These are phyloP conservation scores for Platyscapa corneri DNA, from an alignment of 1,140 invertebrate species.

Conservation along the genomic window DNA sequence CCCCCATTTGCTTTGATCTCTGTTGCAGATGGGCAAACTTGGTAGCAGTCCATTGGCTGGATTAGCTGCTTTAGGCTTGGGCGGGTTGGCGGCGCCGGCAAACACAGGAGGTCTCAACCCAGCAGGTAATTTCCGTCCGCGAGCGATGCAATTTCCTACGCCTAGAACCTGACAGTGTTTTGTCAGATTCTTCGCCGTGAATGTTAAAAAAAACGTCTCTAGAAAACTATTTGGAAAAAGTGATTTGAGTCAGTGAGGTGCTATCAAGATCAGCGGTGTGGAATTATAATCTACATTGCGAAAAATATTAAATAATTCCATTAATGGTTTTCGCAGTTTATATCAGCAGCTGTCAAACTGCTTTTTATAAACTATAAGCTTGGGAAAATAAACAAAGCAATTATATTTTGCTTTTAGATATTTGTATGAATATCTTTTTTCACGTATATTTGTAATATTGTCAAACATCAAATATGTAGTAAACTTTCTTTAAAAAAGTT, in stretches of 20 bases:
- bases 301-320: neutral
- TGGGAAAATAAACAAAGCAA: too few relatives aligned
- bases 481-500: too few relatives aligned
- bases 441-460: too few relatives aligned
- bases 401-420: too few relatives aligned
- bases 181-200: neutral
- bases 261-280: neutral
- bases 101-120: constrained; percentile 90
- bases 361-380: too few relatives aligned
- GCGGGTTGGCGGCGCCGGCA: constrained; percentile 84
- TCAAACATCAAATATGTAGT: too few relatives aligned
- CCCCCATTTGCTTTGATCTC: constrained; percentile 57
- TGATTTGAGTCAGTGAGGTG: neutral
- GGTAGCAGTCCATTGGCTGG: constrained; percentile 90
- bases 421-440: too few relatives aligned
- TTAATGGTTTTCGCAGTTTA: neutral
- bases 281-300: neutral
- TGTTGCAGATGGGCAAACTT: constrained; percentile 86
- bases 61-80: constrained; percentile 87
- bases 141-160: constrained; percentile 29
- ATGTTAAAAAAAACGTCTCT: neutral
- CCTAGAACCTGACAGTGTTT: neutral
- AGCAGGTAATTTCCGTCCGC: constrained; percentile 79
- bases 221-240: too few relatives aligned
- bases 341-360: too few relatives aligned